Percentiles rank a stretch among this genome's conserved stretches.
Evolutionary conservation across 2,797 vertebrate species (phyloP).

Genomic region (Florisuga fusca): DNA sequence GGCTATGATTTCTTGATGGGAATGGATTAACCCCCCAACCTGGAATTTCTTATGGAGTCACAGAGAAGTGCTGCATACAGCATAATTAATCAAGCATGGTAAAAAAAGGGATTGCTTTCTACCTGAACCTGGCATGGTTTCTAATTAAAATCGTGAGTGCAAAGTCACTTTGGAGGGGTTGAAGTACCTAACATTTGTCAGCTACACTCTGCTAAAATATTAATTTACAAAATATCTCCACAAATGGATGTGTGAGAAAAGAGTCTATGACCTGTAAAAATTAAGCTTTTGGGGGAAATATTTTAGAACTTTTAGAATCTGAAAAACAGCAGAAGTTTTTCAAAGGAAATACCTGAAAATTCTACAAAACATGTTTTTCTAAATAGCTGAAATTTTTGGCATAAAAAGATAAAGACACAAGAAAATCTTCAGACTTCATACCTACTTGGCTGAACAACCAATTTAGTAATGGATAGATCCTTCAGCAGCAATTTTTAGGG

Average conservation of each 20-base stretch:
- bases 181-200: background rate
- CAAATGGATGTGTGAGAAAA: background rate
- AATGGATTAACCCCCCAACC: background rate
- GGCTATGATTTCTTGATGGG: background rate
- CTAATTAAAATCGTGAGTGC: constrained; percentile 4
- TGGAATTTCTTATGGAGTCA: background rate
- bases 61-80: background rate
- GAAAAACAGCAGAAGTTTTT: background rate
- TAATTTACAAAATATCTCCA: background rate
- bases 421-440: background rate
- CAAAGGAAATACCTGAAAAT: constrained; percentile 15
- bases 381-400: constrained; percentile 44
- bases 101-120: background rate
- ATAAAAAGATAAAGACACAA: background rate
- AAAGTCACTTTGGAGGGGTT: background rate
- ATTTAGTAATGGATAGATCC: background rate
- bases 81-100: fast-evolving
- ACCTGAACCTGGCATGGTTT: background rate
- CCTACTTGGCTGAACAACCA: background rate
- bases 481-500: background rate
- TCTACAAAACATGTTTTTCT: constrained; percentile 3
- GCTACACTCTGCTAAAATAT: background rate
- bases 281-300: background rate
- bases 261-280: background rate
- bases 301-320: background rate